These are phyloP conservation scores for Nebria salina DNA, from an alignment of 2,888 invertebrate species.

Conservation along the genomic window DNA sequence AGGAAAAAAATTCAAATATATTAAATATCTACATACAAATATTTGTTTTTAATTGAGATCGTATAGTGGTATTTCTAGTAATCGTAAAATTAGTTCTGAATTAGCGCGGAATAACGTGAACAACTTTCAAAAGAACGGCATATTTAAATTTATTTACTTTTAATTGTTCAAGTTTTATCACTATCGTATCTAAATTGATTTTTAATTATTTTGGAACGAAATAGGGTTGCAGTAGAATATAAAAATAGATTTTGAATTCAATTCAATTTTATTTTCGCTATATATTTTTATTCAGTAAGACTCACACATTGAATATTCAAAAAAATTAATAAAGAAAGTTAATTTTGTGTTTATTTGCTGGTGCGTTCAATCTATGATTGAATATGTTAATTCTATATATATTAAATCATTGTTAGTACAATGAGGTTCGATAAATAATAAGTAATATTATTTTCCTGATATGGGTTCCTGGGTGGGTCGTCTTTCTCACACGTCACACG, in stretches of 20 bases:
- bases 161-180: neutral
- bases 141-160: neutral
- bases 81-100: neutral
- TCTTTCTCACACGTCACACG: neutral
- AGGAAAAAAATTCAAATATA: no score
- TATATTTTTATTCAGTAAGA: neutral
- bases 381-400: no score
- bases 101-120: neutral
- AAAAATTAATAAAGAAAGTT: no score
- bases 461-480: neutral
- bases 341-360: no score
- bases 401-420: neutral
- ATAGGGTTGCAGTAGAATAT: neutral
- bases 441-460: neutral
- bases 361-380: no score
- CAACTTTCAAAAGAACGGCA: neutral
- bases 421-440: neutral
- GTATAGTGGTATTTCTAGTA: neutral
- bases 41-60: neutral
- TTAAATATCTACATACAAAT: no score
- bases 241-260: neutral
- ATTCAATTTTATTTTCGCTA: neutral
- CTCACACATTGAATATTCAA: no score
- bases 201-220: neutral
- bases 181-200: neutral